Base-by-base conservation (phyloP, 2,888 invertebrate species). In the Ernsta delagoae region DNA sequence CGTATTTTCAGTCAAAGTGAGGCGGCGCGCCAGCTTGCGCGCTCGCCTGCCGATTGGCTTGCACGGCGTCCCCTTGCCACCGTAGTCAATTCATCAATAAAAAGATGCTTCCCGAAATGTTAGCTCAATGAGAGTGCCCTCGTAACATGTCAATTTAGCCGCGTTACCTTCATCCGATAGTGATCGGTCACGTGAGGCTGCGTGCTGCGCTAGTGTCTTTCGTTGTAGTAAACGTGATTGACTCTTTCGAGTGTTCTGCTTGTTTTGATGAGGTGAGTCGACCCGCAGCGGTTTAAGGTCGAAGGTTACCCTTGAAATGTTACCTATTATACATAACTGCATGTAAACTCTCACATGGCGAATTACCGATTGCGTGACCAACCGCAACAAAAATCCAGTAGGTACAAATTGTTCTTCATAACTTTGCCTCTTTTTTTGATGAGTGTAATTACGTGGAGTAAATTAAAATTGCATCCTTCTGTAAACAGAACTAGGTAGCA, bases 1-100 rank as follows among this genome's bases (percentile, higher is more conserved):
- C 82, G 81, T 77, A 79, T n/a, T 79, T 83, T 86, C 87, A 89
- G 87, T 90, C 83, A 86, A 84, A 89, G 83, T 81, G 79, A 85
- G 92, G 86, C 94, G 94, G 87, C 94, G 94, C 83, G 95, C 93
- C 84, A 92, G 92, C 77, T 94, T 88, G 88, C 94, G 93, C 86
- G 95, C 89, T 83, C 36, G 36, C 36, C 36, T 36, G 36, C 36
- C 36, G 36, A 36, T 5, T 6, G 5, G 36, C 4, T 36, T 36
- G 36, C 36, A 4, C 36, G 36, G 36, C 36, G 36, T 36, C 36
- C 36, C 36, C 6, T 36, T 36, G 6, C 73, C 79, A 79, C 80
- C 82, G 73, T 72, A 75, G 72, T 82, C 77, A 78, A 76, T 81
- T 83, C 87, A 87, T 92, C 83, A 89, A 86, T 90, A 86, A 91